Evolutionary conservation across 2,113 vertebrate species (phyloP).

Genomic region (Nibea coibor): DNA sequence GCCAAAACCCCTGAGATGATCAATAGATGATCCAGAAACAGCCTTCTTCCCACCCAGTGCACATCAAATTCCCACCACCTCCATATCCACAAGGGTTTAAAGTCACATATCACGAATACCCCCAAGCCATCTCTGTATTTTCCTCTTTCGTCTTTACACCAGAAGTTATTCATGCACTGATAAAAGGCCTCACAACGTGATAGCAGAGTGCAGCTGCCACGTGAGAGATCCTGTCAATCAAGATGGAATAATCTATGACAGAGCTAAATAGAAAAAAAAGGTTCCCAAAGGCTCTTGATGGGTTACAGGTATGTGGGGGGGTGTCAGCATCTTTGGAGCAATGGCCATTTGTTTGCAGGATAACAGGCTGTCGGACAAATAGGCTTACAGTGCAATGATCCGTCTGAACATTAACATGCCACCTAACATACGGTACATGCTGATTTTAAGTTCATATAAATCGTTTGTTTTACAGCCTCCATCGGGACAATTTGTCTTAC

Average conservation of each 20-base stretch:
- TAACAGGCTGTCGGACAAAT: too few relatives aligned
- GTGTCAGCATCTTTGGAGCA: not conserved
- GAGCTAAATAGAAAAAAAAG: not conserved
- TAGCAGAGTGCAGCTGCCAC: not conserved
- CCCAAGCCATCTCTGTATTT: not conserved
- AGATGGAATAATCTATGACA: constrained; percentile 8
- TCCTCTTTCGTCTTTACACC: not conserved
- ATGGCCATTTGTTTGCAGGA: too few relatives aligned
- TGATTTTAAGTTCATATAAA: constrained; percentile 32
- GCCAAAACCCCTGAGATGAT: constrained; percentile 32
- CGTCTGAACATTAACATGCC: not conserved
- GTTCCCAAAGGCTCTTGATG: not conserved
- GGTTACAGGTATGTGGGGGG: not conserved
- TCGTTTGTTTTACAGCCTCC: constrained; percentile 8
- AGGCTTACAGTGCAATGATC: too few relatives aligned
- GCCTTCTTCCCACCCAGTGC: constrained; percentile 15
- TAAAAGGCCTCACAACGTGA: not conserved
- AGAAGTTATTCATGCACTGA: not conserved
- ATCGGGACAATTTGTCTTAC: constrained; percentile 44
- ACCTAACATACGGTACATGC: not conserved
- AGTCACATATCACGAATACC: not conserved
- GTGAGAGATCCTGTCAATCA: constrained; percentile 26
- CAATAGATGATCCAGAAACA: constrained; percentile 17
- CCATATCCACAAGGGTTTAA: not conserved
- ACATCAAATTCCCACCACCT: constrained; percentile 15